A percentile compares a stretch with the other conserved stretches of the same genome.
Evolutionary conservation across 2,113 vertebrate species (phyloP).

Genomic region (Cairina moschata): DNA sequence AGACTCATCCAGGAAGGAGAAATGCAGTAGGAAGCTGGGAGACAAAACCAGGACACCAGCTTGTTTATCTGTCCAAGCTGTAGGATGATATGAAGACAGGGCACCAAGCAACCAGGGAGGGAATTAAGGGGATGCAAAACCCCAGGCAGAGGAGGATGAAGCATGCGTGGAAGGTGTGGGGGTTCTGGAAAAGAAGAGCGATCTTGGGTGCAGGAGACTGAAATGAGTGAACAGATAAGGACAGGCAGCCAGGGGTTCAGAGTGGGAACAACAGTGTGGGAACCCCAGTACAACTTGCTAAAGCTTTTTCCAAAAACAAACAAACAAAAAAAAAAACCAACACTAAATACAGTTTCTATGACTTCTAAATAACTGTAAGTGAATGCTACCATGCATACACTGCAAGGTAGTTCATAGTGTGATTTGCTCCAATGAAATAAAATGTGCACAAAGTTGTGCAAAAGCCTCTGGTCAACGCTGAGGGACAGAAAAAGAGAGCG

Average conservation of each 20-base stretch:
- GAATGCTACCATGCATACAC: neutral
- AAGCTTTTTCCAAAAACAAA: neutral
- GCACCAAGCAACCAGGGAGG: neutral
- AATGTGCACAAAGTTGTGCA: neutral
- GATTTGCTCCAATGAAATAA: neutral
- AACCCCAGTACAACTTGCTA: neutral
- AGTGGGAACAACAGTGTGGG: neutral
- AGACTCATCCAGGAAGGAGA: neutral
- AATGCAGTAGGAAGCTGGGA: neutral
- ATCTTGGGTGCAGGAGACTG: too few species aligned
- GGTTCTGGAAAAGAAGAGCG: neutral
- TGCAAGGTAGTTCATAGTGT: fast-evolving
- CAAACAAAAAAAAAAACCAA: too few species aligned
- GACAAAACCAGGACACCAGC: neutral
- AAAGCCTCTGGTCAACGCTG: neutral
- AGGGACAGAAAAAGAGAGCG: neutral
- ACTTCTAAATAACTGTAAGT: neutral
- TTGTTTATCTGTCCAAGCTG: neutral
- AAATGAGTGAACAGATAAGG: neutral
- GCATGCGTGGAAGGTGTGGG: too few species aligned
- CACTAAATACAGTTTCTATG: neutral
- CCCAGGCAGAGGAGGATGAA: neutral
- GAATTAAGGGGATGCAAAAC: neutral
- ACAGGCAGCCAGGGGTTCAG: neutral
- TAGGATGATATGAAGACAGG: neutral